Percentiles rank a stretch among this genome's conserved stretches.
phyloP scores from a whole-genome alignment of 2,888 invertebrate genomes.

The Andrena bucephala region DNA sequence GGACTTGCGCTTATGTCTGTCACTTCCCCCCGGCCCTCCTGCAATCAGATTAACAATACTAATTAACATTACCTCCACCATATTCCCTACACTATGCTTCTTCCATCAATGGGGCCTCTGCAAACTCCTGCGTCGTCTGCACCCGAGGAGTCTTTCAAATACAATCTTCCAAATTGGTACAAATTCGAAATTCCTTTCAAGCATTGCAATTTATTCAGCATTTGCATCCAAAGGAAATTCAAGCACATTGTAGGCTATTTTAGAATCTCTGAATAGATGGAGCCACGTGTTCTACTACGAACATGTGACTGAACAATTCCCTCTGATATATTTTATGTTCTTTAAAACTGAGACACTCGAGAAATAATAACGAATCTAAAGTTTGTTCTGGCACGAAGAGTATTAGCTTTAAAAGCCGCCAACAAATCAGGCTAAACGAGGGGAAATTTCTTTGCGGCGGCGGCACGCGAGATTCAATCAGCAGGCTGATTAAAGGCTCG shows the following conservation, averaged over 20 bases:
- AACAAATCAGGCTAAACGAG: conserved; percentile 23
- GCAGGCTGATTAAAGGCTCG: conserved; percentile 50
- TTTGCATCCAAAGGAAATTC: background rate
- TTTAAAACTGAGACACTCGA: background rate
- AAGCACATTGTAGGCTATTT: background rate
- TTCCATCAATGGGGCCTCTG: background rate
- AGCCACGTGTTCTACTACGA: background rate
- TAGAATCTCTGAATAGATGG: background rate
- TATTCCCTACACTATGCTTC: background rate
- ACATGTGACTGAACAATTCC: background rate
- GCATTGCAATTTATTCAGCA: background rate
- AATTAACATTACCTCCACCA: conserved; percentile 5
- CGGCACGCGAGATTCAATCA: conserved; percentile 51
- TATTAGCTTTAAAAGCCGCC: background rate
- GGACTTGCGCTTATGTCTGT: conserved; percentile 96
- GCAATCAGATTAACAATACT: conserved; percentile 72
- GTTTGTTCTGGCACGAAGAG: background rate
- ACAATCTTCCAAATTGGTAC: background rate
- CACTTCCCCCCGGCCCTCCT: conserved; percentile 96
- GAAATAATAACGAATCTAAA: background rate
- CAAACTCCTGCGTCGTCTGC: background rate
- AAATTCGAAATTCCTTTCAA: background rate
- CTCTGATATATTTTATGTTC: background rate
- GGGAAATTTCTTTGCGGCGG: conserved; percentile 23
- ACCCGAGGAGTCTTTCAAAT: background rate